These are phyloP conservation scores for Pungitius pungitius DNA, from an alignment of 2,113 vertebrate genomes.

Conservation along the genomic window DNA sequence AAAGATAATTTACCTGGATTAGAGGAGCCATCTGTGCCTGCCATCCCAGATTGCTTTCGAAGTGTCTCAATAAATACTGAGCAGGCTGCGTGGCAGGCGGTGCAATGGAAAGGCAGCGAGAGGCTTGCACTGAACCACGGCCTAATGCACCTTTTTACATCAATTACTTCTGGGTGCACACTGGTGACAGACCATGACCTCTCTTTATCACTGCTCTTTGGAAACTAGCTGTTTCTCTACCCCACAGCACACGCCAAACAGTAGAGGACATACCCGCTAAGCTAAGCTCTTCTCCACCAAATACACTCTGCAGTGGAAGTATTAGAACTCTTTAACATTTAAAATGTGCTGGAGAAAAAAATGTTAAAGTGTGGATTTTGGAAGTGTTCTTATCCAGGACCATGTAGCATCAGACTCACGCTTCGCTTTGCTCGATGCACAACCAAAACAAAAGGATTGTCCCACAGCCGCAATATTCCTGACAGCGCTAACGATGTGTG, in stretches of 20 bases:
- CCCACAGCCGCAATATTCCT: slow-evolving; percentile 14
- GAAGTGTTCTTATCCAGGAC: neutral
- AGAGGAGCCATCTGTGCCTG: slow-evolving; percentile 79
- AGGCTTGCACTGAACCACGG: slow-evolving; percentile 44
- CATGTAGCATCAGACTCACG: neutral
- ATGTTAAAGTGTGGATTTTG: slow-evolving; percentile 28
- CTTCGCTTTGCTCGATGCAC: neutral
- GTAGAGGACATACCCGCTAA: too few species aligned
- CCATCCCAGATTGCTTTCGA: slow-evolving; percentile 78
- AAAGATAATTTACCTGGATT: slow-evolving; percentile 83
- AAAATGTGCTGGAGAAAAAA: too few species aligned
- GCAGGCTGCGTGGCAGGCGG: slow-evolving; percentile 57
- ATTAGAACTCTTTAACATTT: neutral
- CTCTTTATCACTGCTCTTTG: slow-evolving; percentile 21
- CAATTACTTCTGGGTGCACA: slow-evolving; percentile 48
- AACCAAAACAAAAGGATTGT: slow-evolving; percentile 2
- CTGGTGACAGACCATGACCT: slow-evolving; percentile 42
- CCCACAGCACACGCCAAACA: neutral
- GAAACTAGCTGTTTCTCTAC: slow-evolving; percentile 18
- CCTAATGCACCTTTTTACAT: slow-evolving; percentile 66
- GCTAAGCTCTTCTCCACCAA: neutral
- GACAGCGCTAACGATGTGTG: slow-evolving; percentile 38
- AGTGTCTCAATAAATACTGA: slow-evolving; percentile 81
- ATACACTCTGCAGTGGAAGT: neutral
- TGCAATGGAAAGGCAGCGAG: slow-evolving; percentile 44